Base-by-base conservation (phyloP, 2,797 vertebrate genomes). In the Schizopygopsis pylzovi region DNA sequence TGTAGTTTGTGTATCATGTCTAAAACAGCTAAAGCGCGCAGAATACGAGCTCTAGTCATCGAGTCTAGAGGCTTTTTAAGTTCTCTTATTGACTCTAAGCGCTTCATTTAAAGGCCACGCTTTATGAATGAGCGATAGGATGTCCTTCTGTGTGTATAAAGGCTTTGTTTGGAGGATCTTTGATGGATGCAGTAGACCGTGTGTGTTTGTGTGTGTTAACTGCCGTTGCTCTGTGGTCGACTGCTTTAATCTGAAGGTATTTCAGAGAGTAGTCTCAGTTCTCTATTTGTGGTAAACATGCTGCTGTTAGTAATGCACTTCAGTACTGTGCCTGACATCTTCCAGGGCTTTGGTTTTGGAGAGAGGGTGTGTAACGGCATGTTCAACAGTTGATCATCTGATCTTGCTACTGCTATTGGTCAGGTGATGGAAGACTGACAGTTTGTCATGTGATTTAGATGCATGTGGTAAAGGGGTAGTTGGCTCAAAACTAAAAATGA, bases 191-290 rank as follows among this genome's bases (percentile, higher is more conserved):
- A 81, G 28, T 52, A 52, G 15, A 33, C 12, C 13, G 12, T 68
- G n/a, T 52, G 11, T 84, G 49, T 84, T 59, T 85, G 49, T 80
- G 47, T 85, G 20, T 81, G 54, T 81, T 85, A 81, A 80, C 77
- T 81, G 84, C 28, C 79, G 2, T 84, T 76, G 65, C 71, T 87
- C 82, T 81, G 63, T 71, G 65, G 65, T 77, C n/a, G 82, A 43
- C 86, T 87, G 87, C 88, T 93, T 92, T 92, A 93, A 93, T 93
- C 91, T 92, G 91, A 93, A 92, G 79, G 70, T 92, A 93, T 92
- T 90, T 91, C 89, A 84, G 56, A 90, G 79, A 88, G 90, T n/a
- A n/a, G n/a, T 73, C 68, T 87, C 81, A 54, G 78, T 81, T 85
- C 81, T 80, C 76, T 82, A 59, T 91, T 93, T 92, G 92, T 90